A percentile compares a stretch with the other conserved stretches of the same genome.
phyloP scores from a whole-genome alignment of 2,888 invertebrate species.

The Xestia rhomboidea region DNA sequence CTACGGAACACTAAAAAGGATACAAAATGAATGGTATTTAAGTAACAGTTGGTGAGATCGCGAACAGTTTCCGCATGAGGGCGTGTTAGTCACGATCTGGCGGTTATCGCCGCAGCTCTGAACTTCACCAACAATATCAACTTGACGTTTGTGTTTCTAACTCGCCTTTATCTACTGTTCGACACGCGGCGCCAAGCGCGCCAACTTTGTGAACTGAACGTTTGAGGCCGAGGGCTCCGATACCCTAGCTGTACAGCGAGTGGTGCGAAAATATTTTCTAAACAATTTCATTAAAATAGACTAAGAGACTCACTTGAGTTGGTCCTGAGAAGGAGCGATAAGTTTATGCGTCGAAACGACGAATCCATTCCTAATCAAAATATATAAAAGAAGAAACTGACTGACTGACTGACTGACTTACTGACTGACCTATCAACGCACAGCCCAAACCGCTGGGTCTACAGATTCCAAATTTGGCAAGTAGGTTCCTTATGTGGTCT shows the following conservation, averaged over 20 bases:
- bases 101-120: neutral
- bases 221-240: neutral
- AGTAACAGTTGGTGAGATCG: neutral
- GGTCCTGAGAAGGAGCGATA: neutral
- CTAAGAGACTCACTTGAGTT: too few relatives aligned
- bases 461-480: too few relatives aligned
- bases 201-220: neutral
- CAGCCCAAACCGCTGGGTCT: too few relatives aligned
- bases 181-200: neutral
- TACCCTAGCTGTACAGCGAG: too few relatives aligned
- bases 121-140: neutral
- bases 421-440: too few relatives aligned
- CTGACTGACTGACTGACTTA: too few relatives aligned
- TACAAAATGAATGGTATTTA: neutral
- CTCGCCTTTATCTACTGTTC: neutral
- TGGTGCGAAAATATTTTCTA: neutral
- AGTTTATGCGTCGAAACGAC: neutral
- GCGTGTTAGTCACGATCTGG: neutral
- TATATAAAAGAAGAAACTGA: too few relatives aligned
- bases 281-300: neutral
- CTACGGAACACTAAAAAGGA: too few relatives aligned
- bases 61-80: neutral
- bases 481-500: too few relatives aligned
- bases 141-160: constrained; percentile 1
- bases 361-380: too few relatives aligned